phyloP scores from a whole-genome alignment of 2,797 vertebrate species.

The Danio choprae region DNA sequence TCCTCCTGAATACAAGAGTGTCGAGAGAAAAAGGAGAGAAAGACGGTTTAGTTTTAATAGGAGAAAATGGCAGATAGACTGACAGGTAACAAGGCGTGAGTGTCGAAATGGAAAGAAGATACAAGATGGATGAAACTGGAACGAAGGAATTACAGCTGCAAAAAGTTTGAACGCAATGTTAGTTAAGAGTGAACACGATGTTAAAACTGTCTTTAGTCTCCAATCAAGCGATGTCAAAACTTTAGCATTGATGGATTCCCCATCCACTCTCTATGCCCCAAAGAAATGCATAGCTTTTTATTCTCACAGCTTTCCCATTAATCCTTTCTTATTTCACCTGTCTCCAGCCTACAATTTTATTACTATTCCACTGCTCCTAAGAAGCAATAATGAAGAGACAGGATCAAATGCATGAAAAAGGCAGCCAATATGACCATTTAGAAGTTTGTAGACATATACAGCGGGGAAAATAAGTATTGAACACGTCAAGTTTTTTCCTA shows the following conservation, averaged over 20 bases:
- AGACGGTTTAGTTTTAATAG: not conserved
- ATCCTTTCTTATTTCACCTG: not conserved
- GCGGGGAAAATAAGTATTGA: no score
- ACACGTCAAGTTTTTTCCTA: no score
- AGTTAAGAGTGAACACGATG: slow-evolving; percentile 11
- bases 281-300: slow-evolving; percentile 9
- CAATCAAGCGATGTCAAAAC: slow-evolving; percentile 36
- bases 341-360: not conserved
- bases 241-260: slow-evolving; percentile 21
- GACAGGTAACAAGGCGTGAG: not conserved
- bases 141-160: not conserved
- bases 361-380: not conserved
- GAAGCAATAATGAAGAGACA: no score
- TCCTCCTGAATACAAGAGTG: not conserved
- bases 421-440: not conserved
- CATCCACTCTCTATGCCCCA: not conserved
- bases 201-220: slow-evolving; percentile 21
- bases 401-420: not conserved
- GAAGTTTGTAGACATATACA: no score
- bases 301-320: not conserved
- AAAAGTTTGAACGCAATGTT: not conserved
- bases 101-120: not conserved
- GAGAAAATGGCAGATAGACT: not conserved
- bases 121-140: slow-evolving; percentile 2
- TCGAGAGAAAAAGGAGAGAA: not conserved